Evolutionary conservation across 2,113 vertebrate species (phyloP).

Genomic region (Platichthys stellatus): DNA sequence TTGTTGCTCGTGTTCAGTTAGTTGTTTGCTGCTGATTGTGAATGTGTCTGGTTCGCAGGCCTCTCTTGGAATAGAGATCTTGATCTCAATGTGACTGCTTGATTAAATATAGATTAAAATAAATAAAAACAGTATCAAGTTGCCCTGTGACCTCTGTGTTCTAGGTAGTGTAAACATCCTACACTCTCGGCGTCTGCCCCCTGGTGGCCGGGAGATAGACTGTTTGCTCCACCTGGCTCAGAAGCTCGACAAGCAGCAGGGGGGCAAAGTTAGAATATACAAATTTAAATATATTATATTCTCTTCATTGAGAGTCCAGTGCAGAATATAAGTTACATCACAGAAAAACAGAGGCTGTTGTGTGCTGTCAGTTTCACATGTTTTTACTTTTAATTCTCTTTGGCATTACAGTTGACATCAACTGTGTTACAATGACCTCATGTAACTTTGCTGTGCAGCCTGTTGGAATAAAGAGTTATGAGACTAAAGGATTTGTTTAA

Average conservation of each 20-base stretch:
- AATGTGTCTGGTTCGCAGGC: neutral
- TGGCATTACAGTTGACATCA: neutral
- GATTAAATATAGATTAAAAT: too few species aligned
- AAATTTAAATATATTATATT: neutral
- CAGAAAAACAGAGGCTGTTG: too few species aligned
- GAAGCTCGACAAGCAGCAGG: constrained; percentile 52
- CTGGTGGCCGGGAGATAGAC: constrained; percentile 94
- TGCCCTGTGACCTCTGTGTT: constrained; percentile 75
- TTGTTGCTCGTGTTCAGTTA: neutral
- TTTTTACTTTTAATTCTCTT: neutral
- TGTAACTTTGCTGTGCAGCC: neutral
- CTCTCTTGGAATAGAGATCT: neutral
- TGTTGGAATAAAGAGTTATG: constrained; percentile 40
- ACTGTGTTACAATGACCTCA: neutral
- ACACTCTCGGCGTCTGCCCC: constrained; percentile 97
- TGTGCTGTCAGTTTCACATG: too few species aligned
- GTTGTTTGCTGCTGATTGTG: too few species aligned
- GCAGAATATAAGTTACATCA: too few species aligned
- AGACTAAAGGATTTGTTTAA: constrained; percentile 30
- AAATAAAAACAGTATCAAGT: neutral
- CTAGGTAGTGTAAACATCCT: constrained; percentile 99
- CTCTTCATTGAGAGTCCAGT: neutral
- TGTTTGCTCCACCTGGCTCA: constrained; percentile 96
- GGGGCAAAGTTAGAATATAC: neutral
- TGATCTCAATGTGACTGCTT: neutral